A percentile compares a stretch with the other conserved stretches of the same genome.
These are phyloP conservation scores for Cyanistes caeruleus DNA, from an alignment of 2,113 vertebrate species.

Conservation along the genomic window DNA sequence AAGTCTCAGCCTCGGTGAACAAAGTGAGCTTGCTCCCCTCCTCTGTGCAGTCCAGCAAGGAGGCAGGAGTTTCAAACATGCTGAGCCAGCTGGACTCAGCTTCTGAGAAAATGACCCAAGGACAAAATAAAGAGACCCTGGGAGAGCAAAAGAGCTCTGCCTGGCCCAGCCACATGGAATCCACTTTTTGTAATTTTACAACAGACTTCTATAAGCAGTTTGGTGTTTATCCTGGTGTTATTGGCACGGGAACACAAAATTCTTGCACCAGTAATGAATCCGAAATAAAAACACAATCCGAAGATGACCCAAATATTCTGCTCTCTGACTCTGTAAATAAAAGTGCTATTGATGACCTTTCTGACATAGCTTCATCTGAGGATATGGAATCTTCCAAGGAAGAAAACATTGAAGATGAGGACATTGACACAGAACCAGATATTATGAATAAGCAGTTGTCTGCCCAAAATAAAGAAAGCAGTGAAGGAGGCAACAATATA, in stretches of 20 bases:
- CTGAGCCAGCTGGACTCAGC: conserved; percentile 68
- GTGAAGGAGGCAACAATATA: conserved; percentile 75
- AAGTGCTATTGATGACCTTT: conserved; percentile 81
- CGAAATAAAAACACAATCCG: conserved; percentile 71
- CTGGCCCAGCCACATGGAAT: conserved; percentile 88
- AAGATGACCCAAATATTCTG: conserved; percentile 78
- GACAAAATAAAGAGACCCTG: conserved; percentile 77
- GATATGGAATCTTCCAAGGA: conserved; percentile 87
- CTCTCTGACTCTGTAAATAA: conserved; percentile 76
- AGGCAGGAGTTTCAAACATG: conserved; percentile 70
- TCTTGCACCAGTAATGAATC: conserved; percentile 76
- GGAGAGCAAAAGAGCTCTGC: conserved; percentile 79
- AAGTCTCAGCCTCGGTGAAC: conserved; percentile 62
- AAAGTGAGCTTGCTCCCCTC: conserved; percentile 74
- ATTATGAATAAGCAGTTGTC: conserved; percentile 70
- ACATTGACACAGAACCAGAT: conserved; percentile 76
- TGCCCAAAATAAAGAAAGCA: conserved; percentile 74
- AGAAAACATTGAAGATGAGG: conserved; percentile 87
- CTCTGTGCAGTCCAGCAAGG: conserved; percentile 73
- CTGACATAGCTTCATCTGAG: conserved; percentile 86
- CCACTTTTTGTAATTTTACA: conserved; percentile 83
- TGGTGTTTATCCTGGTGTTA: conserved; percentile 82
- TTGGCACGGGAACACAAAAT: conserved; percentile 75
- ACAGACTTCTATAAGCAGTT: conserved; percentile 96
- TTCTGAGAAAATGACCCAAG: conserved; percentile 76